Base-by-base conservation (phyloP, 1,140 invertebrate species). In the Drosophila ananassae region DNA sequence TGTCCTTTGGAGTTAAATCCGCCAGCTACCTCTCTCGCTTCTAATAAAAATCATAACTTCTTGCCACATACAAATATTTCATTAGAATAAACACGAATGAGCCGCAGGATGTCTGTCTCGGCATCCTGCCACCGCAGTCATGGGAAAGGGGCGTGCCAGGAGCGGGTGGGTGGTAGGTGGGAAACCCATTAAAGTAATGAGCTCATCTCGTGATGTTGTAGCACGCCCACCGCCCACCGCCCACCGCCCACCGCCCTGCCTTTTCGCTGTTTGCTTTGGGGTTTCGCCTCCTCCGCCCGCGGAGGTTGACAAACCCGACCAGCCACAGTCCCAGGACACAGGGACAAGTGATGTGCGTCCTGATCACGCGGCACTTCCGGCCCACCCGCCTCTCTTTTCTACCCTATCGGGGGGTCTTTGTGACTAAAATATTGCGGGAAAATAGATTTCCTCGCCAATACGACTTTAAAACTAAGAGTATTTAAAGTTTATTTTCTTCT, bases 121-220 rank as follows among this genome's bases (percentile, higher is more conserved):
- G 13, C 30, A 66, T 37, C 28, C 32, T 24, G 28, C 51, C 39
- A 56, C n/a, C n/a, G n/a, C n/a, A n/a, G n/a, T n/a, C n/a, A n/a
- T n/a, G n/a, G n/a, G 10, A 24, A 52, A 46, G 24, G 37, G 51
- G 12, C 32, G 56, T 34, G 52, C 22, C 24, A 44, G 17, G 17
- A 17, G 17, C 17, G 17, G 17, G 47, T 22, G 34, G n/a, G n/a
- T n/a, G n/a, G 62, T 30, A 64, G 63, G 46, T 64, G 63, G 63
- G 47, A 71, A 74, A 80, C 64, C 83, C 79, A 89, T 89, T 89
- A 87, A 79, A 79, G 75, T 87, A 89, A 87, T 87, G 83, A 87
- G 79, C 79, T 89, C 83, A 83, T 89, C 78, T 66, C 79, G 57
- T 66, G 62, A 66, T 87, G 58, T 57, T 50, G 50, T 56, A 69